Percentiles rank a stretch among this genome's conserved stretches.
Evolutionary conservation across 2,888 invertebrate species (phyloP).

Genomic region (Caprella mutica): DNA sequence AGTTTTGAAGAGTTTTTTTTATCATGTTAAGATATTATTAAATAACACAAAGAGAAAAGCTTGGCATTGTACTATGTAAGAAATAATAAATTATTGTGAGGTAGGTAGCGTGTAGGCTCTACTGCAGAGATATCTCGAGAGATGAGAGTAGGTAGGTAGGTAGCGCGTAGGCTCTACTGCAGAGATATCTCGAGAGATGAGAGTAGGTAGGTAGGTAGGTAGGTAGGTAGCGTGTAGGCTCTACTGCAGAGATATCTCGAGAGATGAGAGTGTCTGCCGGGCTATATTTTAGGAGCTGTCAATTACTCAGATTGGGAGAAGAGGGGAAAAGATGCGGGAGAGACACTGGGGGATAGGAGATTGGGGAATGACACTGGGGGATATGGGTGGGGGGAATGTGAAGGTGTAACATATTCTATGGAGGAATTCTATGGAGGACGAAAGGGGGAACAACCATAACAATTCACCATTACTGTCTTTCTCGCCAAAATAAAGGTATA

Average conservation of each 20-base stretch:
- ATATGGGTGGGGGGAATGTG: too few species aligned
- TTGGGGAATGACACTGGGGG: too few species aligned
- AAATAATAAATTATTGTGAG: neutral
- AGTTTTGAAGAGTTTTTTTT: neutral
- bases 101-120: neutral
- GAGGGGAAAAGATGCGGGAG: too few species aligned
- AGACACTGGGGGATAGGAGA: too few species aligned
- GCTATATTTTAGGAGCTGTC: slow-evolving; percentile 34
- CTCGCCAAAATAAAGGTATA: too few species aligned
- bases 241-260: neutral
- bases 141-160: too few species aligned
- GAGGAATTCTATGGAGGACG: too few species aligned
- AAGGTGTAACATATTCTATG: too few species aligned
- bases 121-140: neutral
- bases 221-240: neutral
- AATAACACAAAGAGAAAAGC: neutral
- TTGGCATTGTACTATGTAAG: neutral
- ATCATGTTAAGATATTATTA: neutral
- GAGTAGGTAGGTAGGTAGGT: neutral
- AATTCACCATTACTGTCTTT: too few species aligned
- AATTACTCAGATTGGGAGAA: slow-evolving; percentile 32
- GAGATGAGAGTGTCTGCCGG: slow-evolving; percentile 10
- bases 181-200: neutral
- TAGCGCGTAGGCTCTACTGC: neutral
- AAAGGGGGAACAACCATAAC: too few species aligned